These are phyloP conservation scores for Musca vetustissima DNA, from an alignment of 1,140 invertebrate species.

Conservation along the genomic window DNA sequence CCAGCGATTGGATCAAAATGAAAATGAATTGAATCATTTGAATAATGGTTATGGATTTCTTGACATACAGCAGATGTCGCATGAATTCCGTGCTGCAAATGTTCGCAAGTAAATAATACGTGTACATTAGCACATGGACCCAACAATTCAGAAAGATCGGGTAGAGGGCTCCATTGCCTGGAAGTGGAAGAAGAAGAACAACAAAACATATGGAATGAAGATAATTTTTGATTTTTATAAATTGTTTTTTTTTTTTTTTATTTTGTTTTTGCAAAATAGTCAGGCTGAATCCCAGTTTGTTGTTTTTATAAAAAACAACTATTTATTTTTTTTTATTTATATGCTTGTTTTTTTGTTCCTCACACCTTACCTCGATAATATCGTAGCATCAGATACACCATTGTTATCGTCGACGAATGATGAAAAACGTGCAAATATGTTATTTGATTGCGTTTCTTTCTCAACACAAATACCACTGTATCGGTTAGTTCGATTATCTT, in stretches of 20 bases:
- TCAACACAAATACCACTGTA: constrained; percentile 78
- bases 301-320: too few species aligned
- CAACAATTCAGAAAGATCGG: constrained; percentile 78
- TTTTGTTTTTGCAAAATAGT: too few species aligned
- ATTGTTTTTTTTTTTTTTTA: too few species aligned
- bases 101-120: constrained; percentile 79
- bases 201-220: background rate
- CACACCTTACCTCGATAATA: constrained; percentile 62
- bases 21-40: constrained; percentile 66
- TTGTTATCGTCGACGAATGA: constrained; percentile 68
- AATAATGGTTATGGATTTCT: constrained; percentile 55
- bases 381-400: constrained; percentile 79
- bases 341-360: background rate
- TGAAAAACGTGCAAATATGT: constrained; percentile 76
- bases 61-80: constrained; percentile 43
- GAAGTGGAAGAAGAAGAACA: constrained; percentile 29
- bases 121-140: constrained; percentile 78
- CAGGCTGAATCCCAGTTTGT: too few species aligned
- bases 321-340: background rate
- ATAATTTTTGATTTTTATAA: too few species aligned
- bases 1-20: constrained; percentile 59
- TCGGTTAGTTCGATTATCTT: constrained; percentile 68
- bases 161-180: constrained; percentile 76
- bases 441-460: constrained; percentile 75
- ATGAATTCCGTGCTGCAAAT: constrained; percentile 61